phyloP scores from a whole-genome alignment of 2,888 invertebrate species.

The Pseudeuparius sepicola region DNA sequence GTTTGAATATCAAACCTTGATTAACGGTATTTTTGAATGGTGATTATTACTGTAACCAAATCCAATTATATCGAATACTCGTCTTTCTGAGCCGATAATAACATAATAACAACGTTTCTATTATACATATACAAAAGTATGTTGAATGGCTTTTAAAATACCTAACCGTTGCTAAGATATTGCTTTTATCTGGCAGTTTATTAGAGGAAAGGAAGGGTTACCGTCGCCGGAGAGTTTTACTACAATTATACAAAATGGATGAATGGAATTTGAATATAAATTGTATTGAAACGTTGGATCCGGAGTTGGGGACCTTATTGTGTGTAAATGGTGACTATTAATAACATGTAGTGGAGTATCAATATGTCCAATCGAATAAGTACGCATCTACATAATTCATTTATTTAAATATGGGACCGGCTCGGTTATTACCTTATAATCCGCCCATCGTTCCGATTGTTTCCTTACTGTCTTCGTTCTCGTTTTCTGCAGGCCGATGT shows the following conservation, averaged over 20 bases:
- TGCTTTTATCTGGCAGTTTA: too few species aligned
- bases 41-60: too few species aligned
- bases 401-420: slow-evolving; percentile 38
- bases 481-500: too few species aligned
- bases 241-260: slow-evolving; percentile 34
- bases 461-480: not conserved
- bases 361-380: slow-evolving; percentile 42
- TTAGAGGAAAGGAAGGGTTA: too few species aligned
- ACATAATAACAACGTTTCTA: too few species aligned
- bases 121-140: too few species aligned
- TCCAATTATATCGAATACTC: too few species aligned
- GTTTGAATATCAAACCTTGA: too few species aligned
- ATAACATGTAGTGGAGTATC: slow-evolving; percentile 40
- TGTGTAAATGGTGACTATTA: slow-evolving; percentile 42
- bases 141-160: too few species aligned
- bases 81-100: too few species aligned
- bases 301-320: slow-evolving; percentile 35
- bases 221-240: slow-evolving; percentile 23
- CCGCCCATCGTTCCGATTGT: slow-evolving; percentile 30
- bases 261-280: slow-evolving; percentile 38
- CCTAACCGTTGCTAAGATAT: too few species aligned
- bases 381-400: slow-evolving; percentile 41
- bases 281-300: slow-evolving; percentile 37
- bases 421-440: slow-evolving; percentile 40
- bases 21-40: too few species aligned